Conservation (phyloP, 2,888 invertebrate genomes). For the Eudasyphora cyanicolor region DNA sequence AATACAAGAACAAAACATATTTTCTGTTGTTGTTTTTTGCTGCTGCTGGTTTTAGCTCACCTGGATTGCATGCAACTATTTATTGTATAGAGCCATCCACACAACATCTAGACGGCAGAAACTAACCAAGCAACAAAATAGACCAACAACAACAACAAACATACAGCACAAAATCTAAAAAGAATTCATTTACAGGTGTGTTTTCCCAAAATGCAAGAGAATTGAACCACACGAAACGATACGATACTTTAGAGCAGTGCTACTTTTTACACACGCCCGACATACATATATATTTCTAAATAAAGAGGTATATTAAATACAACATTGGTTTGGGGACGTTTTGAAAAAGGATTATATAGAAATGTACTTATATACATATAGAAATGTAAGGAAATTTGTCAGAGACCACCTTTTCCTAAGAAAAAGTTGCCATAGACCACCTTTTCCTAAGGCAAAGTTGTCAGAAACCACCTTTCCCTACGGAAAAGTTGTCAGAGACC, state of each 20-base stretch:
- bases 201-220: constrained; percentile 42
- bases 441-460: too few species aligned
- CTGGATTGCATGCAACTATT: constrained; percentile 28
- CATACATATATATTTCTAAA: too few species aligned
- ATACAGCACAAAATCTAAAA: background rate
- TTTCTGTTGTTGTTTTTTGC: background rate
- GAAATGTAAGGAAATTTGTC: too few species aligned
- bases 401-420: too few species aligned
- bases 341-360: background rate
- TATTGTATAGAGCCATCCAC: background rate
- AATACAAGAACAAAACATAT: background rate
- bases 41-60: background rate
- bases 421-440: too few species aligned
- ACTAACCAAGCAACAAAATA: background rate
- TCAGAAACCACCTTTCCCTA: too few species aligned
- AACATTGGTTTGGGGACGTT: background rate
- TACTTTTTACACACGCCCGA: background rate
- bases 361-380: too few species aligned
- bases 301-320: background rate
- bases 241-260: constrained; percentile 10
- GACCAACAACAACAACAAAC: background rate
- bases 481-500: too few species aligned
- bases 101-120: too few species aligned
- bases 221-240: constrained; percentile 18
- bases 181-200: constrained; percentile 56